A percentile compares a stretch with the other conserved stretches of the same genome.
Conservation (phyloP, 2,888 invertebrate species). For the Macaria notata region DNA sequence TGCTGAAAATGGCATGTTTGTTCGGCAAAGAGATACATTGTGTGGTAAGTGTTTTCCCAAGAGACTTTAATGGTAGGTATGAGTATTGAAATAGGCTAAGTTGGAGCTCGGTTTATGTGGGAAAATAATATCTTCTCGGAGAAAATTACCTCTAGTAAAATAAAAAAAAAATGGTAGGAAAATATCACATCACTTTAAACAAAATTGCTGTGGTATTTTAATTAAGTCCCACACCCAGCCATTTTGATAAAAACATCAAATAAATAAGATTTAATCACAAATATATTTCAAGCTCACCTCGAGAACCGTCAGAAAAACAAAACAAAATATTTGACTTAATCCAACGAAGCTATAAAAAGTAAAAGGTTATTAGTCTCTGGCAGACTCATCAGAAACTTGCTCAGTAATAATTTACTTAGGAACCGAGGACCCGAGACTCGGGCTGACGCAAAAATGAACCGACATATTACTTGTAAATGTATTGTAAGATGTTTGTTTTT, state of each 20-base stretch:
- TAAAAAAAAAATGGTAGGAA: too few relatives aligned
- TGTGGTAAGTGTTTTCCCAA: slow-evolving; percentile 64
- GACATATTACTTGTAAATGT: neutral
- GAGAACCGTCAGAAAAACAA: slow-evolving; percentile 36
- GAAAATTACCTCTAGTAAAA: too few relatives aligned
- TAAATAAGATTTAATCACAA: slow-evolving; percentile 9
- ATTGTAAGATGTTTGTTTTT: too few relatives aligned
- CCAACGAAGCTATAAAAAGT: slow-evolving; percentile 67
- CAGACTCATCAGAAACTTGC: slow-evolving; percentile 76
- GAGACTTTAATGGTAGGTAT: slow-evolving; percentile 33
- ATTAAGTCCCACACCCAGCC: too few relatives aligned
- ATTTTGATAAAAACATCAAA: too few relatives aligned
- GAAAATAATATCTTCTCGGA: slow-evolving; percentile 7
- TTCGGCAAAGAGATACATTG: slow-evolving; percentile 72
- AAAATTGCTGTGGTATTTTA: too few relatives aligned
- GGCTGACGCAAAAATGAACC: slow-evolving; percentile 17
- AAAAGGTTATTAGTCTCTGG: slow-evolving; percentile 69
- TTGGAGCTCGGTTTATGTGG: slow-evolving; percentile 23
- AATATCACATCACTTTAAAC: too few relatives aligned
- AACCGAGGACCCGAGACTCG: slow-evolving; percentile 32
- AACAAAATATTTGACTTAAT: slow-evolving; percentile 57
- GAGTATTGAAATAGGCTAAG: slow-evolving; percentile 36
- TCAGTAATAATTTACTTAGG: slow-evolving; percentile 76
- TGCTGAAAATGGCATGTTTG: slow-evolving; percentile 76
- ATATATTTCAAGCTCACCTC: neutral